Base-by-base conservation (phyloP, 2,888 invertebrate genomes). In the Abrostola tripartita region DNA sequence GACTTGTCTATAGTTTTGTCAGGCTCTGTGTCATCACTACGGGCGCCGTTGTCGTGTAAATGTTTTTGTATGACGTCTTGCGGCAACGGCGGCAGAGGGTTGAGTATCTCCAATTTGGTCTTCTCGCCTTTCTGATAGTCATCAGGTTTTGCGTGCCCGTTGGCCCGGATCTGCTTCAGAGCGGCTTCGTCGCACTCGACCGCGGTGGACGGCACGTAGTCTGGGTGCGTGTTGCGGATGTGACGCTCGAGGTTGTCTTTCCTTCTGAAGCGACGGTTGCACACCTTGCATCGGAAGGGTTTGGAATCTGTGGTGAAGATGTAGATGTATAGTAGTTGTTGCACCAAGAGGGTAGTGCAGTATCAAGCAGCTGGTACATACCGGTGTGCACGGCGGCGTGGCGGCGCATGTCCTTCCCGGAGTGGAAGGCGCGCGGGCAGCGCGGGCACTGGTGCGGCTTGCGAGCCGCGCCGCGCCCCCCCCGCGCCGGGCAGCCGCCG, bases 181-280 rank as follows among this genome's bases (percentile, higher is more conserved):
- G 87, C 90, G 7, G 74, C 79, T 42, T 86, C 85, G 74, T 93
- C 93, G 76, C 90, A 91, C 36, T 90, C 90, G 0, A 90, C 88
- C 5, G 90, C 91, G 59, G 82, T 83, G 40, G 92, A 82, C 10
- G 90, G 86, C 9, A 83, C 87, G 72, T 82, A 87, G 64, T 93
- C 95, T 0, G 96, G 96, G 87, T 98, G 98, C 60, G 97, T 96
- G 87, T 97, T 97, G 60, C 96, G 95, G 63, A 97, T 94, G 86
- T 98, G 98, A 0, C 98, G 95, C 67, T 96, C 95, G 66, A 98
- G 93, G 85, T 98, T 98, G 86, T 98, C 98, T 85, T 97, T 97
- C 65, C 98, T 94, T 51, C 96, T 93, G 84, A 97, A 97, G 47
- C 95, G 95, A 8, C 96, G 96, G 42, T 95, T 95, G 87, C 98